phyloP scores from a whole-genome alignment of 2,113 vertebrate species.

The Colistium nudipinnis region DNA sequence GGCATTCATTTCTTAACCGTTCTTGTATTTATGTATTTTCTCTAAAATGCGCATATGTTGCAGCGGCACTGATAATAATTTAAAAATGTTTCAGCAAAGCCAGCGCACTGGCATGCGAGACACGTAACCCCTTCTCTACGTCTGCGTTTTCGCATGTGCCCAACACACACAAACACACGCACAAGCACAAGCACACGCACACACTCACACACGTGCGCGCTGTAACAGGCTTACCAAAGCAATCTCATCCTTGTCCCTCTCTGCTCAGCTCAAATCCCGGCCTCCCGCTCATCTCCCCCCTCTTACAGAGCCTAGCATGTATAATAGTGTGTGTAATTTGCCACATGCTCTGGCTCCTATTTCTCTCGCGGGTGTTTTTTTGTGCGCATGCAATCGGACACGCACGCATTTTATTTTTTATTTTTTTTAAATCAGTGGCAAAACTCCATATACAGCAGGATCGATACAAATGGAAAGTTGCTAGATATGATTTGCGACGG shows the following conservation, averaged over 20 bases:
- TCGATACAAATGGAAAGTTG: slow-evolving; percentile 49
- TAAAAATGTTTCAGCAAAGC: slow-evolving; percentile 29
- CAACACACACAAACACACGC: background rate
- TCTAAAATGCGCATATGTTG: too few species aligned
- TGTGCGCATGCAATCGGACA: slow-evolving; percentile 22
- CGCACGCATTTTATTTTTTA: too few species aligned
- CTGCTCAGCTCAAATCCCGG: slow-evolving; percentile 10
- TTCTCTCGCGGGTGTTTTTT: slow-evolving; percentile 20
- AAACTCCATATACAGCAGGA: slow-evolving; percentile 36
- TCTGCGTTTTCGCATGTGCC: slow-evolving; percentile 1
- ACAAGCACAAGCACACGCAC: slow-evolving; percentile 2
- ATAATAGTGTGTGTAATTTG: slow-evolving; percentile 34
- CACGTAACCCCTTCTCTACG: slow-evolving; percentile 10
- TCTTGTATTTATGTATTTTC: too few species aligned
- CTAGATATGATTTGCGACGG: slow-evolving; percentile 47
- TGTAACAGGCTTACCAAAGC: slow-evolving; percentile 49
- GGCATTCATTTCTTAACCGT: too few species aligned
- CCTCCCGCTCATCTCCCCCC: slow-evolving; percentile 6
- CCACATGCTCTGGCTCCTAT: background rate
- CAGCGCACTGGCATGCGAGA: slow-evolving; percentile 25
- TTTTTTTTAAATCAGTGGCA: slow-evolving; percentile 43
- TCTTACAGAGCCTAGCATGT: slow-evolving; percentile 10
- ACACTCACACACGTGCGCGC: slow-evolving; percentile 11
- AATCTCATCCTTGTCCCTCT: slow-evolving; percentile 41
- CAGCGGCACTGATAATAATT: slow-evolving; percentile 3